Evolutionary conservation across 2,888 invertebrate species (phyloP), one percentile per base, ranked within the genome.

Genomic region (Parochlus steinenii): DNA sequence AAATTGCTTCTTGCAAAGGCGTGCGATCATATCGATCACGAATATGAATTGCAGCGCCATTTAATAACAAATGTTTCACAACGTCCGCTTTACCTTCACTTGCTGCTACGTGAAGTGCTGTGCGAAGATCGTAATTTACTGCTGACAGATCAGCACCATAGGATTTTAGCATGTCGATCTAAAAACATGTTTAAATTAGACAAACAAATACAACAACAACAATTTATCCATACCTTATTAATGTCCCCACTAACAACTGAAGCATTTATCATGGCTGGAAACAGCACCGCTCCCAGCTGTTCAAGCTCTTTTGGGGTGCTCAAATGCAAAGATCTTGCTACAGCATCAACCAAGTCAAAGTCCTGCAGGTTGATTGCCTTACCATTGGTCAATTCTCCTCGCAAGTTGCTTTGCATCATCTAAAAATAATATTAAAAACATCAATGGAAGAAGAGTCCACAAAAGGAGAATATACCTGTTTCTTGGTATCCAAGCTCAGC

Each of bases 31-130:
- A 65, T 56, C 67, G 65, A 47, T 83, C 83, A 42, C 76, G 74
- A 24, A 69, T 61, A 50, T 90, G 87, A 3, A 90, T 81, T 33
- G 75, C 80, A 0, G 83, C 83, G 0, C 90, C 90, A 47, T 77
- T 69, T 34, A 67, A 64, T 17, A 92, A 61, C 19, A 90, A 61
- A 52, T 71, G 75, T 42, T 74, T 69, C 0, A 86, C 79, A 2
- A 81, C 64, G 1, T 64, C 51, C 1, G 65, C 43, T 39, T 78
- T 69, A 0, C 85, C 85, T 43, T 74, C 67, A 31, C 71, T 61
- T 22, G 79, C 74, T 1, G 89, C 86, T 37, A 83, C 67, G 48
- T 90, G 89, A 0, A 90, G 61, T 0, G 83, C 74, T 0, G 85
- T 83, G 39, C 79, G 68, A 18, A 71, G 67, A 52, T 85, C 85